These are phyloP conservation scores for pig (Sus scrofa) DNA, from an alignment of 2,113 vertebrate genomes.

Conservation along the genomic window T2T-Sscrofa CM000814.6:123172001-123172500, in stretches of 20 bases:
- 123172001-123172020: not conserved
- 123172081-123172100: not conserved
- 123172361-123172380: rapidly evolving
- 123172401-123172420: no score
- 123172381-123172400: not conserved
- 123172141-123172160: not conserved
- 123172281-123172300: not conserved
- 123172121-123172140: no score
- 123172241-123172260: not conserved
- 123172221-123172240: not conserved
- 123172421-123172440: not conserved
- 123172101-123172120: not conserved
- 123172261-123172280: not conserved
- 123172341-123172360: not conserved
- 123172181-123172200: not conserved
- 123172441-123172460: no score
- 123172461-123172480: rapidly evolving
- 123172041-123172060: not conserved
- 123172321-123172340: rapidly evolving
- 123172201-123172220: not conserved
- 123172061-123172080: not conserved
- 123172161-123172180: not conserved
- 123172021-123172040: not conserved
- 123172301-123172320: rapidly evolving
- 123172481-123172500: not conserved